A percentile compares a stretch with the other conserved stretches of the same genome.
phyloP scores from a whole-genome alignment of 1,140 invertebrate genomes.

The Drosophila repletoides region DNA sequence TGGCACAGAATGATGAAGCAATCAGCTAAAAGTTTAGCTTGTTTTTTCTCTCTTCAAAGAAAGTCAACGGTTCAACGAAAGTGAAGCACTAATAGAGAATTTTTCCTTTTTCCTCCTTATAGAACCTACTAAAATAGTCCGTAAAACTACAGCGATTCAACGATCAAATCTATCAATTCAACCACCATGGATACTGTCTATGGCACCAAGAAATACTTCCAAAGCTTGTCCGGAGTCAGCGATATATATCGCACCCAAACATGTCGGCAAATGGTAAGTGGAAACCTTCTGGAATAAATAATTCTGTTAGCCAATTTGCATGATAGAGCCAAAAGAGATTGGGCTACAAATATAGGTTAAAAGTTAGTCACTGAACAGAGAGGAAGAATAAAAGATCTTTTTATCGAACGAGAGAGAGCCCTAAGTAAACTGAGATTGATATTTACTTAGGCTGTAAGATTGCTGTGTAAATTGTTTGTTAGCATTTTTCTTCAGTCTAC shows the following conservation, averaged over 20 bases:
- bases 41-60: conserved; percentile 49
- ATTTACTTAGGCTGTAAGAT: no score
- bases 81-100: conserved; percentile 35
- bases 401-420: no score
- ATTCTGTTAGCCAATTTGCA: conserved; percentile 31
- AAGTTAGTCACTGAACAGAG: background rate
- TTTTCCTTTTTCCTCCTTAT: background rate
- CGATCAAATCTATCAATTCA: conserved; percentile 17
- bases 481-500: conserved; percentile 29
- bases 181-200: conserved; percentile 76
- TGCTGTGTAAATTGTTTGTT: no score
- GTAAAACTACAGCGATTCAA: conserved; percentile 13
- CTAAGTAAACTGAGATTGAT: conserved; percentile 7
- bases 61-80: conserved; percentile 56
- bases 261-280: conserved; percentile 78
- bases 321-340: conserved; percentile 10
- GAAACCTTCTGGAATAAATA: conserved; percentile 18
- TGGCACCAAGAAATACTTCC: conserved; percentile 80
- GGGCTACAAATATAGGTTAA: conserved; percentile 23
- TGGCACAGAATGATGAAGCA: conserved; percentile 26
- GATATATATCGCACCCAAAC: conserved; percentile 78
- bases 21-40: conserved; percentile 24
- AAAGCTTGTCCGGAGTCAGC: conserved; percentile 77
- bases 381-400: background rate
- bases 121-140: background rate